phyloP scores from a whole-genome alignment of 2,797 vertebrate species.

The Cephalopachus bancanus region DNA sequence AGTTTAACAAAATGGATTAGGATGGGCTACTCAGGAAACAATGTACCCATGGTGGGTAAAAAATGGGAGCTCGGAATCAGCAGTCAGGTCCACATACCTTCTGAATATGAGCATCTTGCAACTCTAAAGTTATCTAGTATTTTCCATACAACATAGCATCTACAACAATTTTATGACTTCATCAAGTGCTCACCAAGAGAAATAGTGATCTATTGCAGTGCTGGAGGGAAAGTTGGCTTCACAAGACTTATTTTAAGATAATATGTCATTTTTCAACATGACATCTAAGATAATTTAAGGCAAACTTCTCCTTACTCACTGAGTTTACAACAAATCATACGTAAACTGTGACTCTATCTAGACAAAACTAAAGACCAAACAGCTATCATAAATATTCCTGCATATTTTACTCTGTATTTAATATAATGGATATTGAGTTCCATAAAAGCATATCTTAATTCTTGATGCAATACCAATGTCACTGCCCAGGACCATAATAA shows the following conservation, averaged over 20 bases:
- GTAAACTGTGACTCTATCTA: background rate
- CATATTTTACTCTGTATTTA: background rate
- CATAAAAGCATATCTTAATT: background rate
- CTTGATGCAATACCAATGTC: background rate
- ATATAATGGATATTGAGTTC: background rate
- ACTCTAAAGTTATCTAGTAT: background rate
- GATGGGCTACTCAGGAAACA: background rate
- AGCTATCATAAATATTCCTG: background rate
- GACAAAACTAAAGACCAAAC: background rate
- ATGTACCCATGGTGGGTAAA: rapidly evolving
- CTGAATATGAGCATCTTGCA: background rate
- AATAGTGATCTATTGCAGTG: background rate
- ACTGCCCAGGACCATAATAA: background rate
- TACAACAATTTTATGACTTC: background rate
- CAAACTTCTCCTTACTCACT: background rate
- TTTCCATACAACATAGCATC: background rate
- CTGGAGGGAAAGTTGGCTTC: background rate
- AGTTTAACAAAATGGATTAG: background rate
- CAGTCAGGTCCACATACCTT: background rate
- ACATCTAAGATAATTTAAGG: background rate
- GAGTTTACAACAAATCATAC: background rate
- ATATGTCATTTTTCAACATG: background rate
- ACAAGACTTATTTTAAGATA: background rate
- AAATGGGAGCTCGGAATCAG: background rate
- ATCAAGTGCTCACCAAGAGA: background rate